Evolutionary conservation across 2,113 vertebrate species (phyloP).

Genomic region (Forbesichthys papilliferus): DNA sequence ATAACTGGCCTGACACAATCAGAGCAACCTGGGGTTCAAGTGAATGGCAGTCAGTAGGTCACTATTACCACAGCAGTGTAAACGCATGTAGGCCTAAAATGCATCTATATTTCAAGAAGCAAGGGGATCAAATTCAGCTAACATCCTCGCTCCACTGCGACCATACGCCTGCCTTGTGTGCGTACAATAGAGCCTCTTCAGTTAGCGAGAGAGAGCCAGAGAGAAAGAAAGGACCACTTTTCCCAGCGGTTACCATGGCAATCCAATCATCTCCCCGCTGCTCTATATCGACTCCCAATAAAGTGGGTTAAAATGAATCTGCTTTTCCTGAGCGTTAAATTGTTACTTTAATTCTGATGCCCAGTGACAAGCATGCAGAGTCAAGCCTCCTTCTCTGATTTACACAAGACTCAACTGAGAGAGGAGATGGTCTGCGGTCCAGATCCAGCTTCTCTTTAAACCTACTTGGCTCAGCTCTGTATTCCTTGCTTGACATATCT

Average conservation of each 20-base stretch:
- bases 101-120: constrained; percentile 39
- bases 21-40: constrained; percentile 12
- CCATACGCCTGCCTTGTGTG: constrained; percentile 38
- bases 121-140: background rate
- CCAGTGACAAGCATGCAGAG: constrained; percentile 62
- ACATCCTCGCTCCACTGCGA: constrained; percentile 36
- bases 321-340: constrained; percentile 63
- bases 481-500: constrained; percentile 32
- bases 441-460: too few species aligned
- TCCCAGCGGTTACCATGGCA: constrained; percentile 71
- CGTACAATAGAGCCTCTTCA: constrained; percentile 44
- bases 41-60: constrained; percentile 30
- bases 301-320: constrained; percentile 67
- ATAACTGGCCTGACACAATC: background rate
- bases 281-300: constrained; percentile 63
- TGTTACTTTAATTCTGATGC: constrained; percentile 66
- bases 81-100: constrained; percentile 34
- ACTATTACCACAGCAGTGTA: constrained; percentile 15
- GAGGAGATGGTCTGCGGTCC: constrained; percentile 35
- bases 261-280: constrained; percentile 55
- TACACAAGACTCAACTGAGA: constrained; percentile 56
- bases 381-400: constrained; percentile 52
- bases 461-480: constrained; percentile 21
- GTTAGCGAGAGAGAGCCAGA: constrained; percentile 18
- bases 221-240: constrained; percentile 43